These are phyloP conservation scores for Macrotrachela quadricornifera DNA, from an alignment of 1,140 invertebrate species.

Conservation along the genomic window DNA sequence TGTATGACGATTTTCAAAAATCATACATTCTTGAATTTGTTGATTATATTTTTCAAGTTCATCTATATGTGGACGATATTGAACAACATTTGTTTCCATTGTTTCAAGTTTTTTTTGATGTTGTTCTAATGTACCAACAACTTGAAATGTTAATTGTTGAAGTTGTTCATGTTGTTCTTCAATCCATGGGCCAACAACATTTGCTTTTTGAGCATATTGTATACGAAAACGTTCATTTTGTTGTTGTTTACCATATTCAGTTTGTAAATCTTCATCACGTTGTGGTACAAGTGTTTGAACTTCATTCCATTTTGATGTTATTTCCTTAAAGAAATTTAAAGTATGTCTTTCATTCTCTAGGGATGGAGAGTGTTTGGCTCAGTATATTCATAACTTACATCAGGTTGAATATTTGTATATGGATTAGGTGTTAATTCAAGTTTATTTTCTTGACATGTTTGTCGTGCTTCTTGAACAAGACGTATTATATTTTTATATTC, in stretches of 20 bases:
- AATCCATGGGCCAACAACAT: constrained; percentile 89
- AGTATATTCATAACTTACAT: neutral
- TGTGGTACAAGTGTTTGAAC: constrained; percentile 81
- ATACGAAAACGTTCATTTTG: constrained; percentile 80
- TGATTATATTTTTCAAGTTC: constrained; percentile 95
- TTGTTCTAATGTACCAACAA: constrained; percentile 71
- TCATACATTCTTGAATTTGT: constrained; percentile 74
- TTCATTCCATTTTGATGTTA: constrained; percentile 86
- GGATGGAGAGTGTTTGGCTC: neutral
- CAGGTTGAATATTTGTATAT: constrained; percentile 3
- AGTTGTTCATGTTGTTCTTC: constrained; percentile 79
- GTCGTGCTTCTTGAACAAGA: constrained; percentile 52
- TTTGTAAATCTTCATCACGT: constrained; percentile 72
- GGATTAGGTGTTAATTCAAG: constrained; percentile 3
- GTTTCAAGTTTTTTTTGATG: constrained; percentile 75
- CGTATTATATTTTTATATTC: constrained; percentile 85
- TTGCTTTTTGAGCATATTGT: constrained; percentile 94
- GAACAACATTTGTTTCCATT: constrained; percentile 75
- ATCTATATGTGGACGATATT: constrained; percentile 89
- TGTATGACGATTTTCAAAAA: constrained; percentile 94
- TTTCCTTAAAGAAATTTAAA: constrained; percentile 38
- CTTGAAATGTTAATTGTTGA: constrained; percentile 54
- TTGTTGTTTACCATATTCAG: constrained; percentile 85
- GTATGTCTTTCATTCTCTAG: too few species aligned
- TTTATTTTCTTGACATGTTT: constrained; percentile 14